Evolutionary conservation across 2,888 invertebrate species (phyloP).

Genomic region (Flexamia atlantica): DNA sequence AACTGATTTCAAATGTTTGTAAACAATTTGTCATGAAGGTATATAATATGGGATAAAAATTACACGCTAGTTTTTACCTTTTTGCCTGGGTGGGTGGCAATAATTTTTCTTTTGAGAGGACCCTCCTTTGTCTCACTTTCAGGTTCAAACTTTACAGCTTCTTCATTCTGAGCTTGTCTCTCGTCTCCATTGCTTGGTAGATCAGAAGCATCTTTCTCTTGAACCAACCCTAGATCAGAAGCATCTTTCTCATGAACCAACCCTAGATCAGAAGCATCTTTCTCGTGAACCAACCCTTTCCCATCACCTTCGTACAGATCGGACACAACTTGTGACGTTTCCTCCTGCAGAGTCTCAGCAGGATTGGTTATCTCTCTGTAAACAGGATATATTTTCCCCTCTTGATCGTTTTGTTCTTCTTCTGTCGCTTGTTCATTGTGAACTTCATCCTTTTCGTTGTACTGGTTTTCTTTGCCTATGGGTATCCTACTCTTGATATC

Average conservation of each 20-base stretch:
- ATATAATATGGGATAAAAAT: too few relatives aligned
- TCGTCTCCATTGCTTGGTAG: neutral
- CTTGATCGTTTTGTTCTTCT: conserved; percentile 26
- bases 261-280: neutral
- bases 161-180: conserved; percentile 5
- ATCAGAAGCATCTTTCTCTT: conserved; percentile 29
- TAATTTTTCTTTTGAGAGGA: conserved; percentile 28
- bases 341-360: conserved; percentile 18
- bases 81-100: conserved; percentile 38
- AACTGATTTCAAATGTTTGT: too few relatives aligned
- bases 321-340: conserved; percentile 1
- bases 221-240: neutral
- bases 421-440: neutral
- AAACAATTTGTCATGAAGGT: too few relatives aligned
- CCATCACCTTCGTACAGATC: conserved; percentile 26
- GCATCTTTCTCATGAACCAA: conserved; percentile 37
- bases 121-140: conserved; percentile 41
- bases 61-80: conserved; percentile 51
- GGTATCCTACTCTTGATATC: conserved; percentile 63
- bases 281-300: conserved; percentile 29
- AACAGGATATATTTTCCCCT: conserved; percentile 31
- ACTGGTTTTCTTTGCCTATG: conserved; percentile 67
- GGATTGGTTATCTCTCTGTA: conserved; percentile 28
- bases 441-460: conserved; percentile 55
- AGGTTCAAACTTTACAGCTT: neutral